Evolutionary conservation across 2,113 vertebrate species (phyloP), one percentile per base, ranked within the genome.

Genomic region (Pteropus alecto): DNA sequence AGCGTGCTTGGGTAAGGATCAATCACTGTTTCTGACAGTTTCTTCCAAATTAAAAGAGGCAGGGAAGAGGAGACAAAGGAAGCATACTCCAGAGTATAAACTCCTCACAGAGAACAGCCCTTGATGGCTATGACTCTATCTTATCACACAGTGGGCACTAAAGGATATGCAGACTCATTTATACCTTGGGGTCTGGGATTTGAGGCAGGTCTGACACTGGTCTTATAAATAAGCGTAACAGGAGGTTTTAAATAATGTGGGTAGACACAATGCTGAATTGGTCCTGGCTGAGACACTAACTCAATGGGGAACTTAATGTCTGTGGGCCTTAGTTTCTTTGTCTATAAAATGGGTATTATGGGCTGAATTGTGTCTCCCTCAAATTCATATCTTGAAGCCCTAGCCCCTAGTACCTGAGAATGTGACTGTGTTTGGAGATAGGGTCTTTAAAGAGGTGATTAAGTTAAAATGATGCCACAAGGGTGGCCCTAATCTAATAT

Each of bases 81-180:
- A 67, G 54, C 21, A 1, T 3, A 6, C 41, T 3, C 22, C 58
- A 3, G 12, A 54, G 54, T 43, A 43, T 33, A 16, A 85, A 24
- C 61, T 33, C 48, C 60, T n/a, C 76, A 13, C 13, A 28, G 87
- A 56, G 67, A n/a, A 46, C 2, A 3, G 22, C 41, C 41, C 43
- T 28, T 22, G 58, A 46, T 35, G 22, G 10, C 18, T 14, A 5
- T 1, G 56, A 58, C 13, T 77, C 38, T 11, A 16, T 46, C 51
- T 79, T 6, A 56, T 1, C 35, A 38, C 48, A 43, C 6, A 14
- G 58, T 10, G 38, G 43, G 38, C 1, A 11, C 38, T 68, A 12
- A 14, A 28, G 35, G 1, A 7, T 7, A 9, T 0, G 1, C 28
- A 43, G 6, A 2, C 46, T 60, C 4, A 0, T 1, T 35, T 15